Conservation (phyloP, 92 coral and sea anemone species). For the Siderastrea siderea region DNA sequence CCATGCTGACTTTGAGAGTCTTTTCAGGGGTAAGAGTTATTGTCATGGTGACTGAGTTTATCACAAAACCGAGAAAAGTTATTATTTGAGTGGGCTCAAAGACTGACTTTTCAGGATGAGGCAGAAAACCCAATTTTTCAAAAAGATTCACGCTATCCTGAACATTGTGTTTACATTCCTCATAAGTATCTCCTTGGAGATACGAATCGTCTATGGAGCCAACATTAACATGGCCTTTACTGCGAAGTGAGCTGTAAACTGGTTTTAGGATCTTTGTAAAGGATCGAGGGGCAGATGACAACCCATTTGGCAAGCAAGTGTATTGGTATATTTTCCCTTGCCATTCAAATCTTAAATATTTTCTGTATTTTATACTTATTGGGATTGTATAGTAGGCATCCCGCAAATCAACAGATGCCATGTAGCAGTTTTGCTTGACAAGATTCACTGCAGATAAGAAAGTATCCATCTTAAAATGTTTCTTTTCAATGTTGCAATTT, state of each 20-base stretch:
- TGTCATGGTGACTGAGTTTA: constrained; percentile 18
- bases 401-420: constrained; percentile 48
- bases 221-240: constrained; percentile 37
- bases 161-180: constrained; percentile 34
- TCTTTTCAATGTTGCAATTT: constrained; percentile 37
- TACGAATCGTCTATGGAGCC: constrained; percentile 44
- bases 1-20: not conserved
- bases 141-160: constrained; percentile 12
- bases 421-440: constrained; percentile 40
- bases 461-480: constrained; percentile 45
- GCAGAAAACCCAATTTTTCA: constrained; percentile 29
- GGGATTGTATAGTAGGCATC: constrained; percentile 53
- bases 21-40: constrained; percentile 8
- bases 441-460: constrained; percentile 33
- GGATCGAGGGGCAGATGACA: constrained; percentile 33
- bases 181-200: constrained; percentile 38
- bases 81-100: constrained; percentile 43
- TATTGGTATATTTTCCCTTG: constrained; percentile 31
- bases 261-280: constrained; percentile 48
- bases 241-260: constrained; percentile 16
- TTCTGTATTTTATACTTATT: constrained; percentile 24
- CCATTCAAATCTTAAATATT: constrained; percentile 22
- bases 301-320: constrained; percentile 48
- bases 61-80: constrained; percentile 22
- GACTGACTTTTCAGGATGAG: constrained; percentile 31